Percentiles rank a stretch among this genome's conserved stretches.
These are phyloP conservation scores for Plutomurus gul DNA, from an alignment of 1,140 invertebrate genomes.

Conservation along the genomic window DNA sequence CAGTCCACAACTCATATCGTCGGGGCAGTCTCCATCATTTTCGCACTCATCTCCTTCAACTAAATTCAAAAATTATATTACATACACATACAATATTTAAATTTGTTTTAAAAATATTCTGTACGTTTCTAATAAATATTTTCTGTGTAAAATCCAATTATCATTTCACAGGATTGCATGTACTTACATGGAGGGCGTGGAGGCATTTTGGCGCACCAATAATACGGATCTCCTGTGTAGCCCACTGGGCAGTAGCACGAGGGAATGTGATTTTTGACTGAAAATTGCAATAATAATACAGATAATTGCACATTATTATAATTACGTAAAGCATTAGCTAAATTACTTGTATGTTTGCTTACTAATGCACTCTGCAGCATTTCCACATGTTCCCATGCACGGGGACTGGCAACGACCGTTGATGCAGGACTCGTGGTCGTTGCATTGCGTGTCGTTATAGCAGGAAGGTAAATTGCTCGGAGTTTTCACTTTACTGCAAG, in stretches of 20 bases:
- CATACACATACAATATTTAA: background rate
- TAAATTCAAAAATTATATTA: background rate
- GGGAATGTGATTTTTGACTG: conserved; percentile 52
- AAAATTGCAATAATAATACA: background rate
- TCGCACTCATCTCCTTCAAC: conserved; percentile 54
- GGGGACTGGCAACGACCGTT: conserved; percentile 80
- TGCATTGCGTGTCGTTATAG: conserved; percentile 76
- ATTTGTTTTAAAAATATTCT: conserved; percentile 11
- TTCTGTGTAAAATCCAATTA: background rate
- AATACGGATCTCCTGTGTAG: conserved; percentile 52
- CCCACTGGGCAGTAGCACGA: conserved; percentile 51
- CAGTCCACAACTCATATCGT: conserved; percentile 53
- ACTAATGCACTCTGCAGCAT: conserved; percentile 53
- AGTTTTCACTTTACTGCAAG: conserved; percentile 52
- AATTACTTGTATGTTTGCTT: background rate
- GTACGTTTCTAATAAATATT: background rate
- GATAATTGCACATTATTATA: no score
- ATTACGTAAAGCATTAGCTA: no score
- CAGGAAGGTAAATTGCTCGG: conserved; percentile 75
- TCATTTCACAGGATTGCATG: background rate
- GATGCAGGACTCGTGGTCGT: conserved; percentile 73
- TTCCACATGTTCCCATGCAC: conserved; percentile 60
- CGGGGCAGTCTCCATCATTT: conserved; percentile 50
- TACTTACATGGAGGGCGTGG: conserved; percentile 51
- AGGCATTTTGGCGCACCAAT: conserved; percentile 50